These are phyloP conservation scores for Vireo altiloquus DNA, from an alignment of 2,113 vertebrate genomes.

Conservation along the genomic window DNA sequence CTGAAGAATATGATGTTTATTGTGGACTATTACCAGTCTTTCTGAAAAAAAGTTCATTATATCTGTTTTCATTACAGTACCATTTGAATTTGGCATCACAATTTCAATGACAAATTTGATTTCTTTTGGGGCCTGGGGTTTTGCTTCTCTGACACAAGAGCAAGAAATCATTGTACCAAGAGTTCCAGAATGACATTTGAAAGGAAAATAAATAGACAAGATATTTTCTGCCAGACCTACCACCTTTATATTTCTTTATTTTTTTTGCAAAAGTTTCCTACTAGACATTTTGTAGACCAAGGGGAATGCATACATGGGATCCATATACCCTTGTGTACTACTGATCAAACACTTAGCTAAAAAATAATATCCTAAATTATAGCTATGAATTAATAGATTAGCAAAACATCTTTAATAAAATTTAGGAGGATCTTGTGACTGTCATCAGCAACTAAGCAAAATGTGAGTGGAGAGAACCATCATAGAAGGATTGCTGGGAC, in stretches of 20 bases:
- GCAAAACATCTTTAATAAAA: neutral
- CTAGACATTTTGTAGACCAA: neutral
- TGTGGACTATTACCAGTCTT: neutral
- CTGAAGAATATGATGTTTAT: neutral
- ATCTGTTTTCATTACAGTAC: neutral
- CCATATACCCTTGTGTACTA: neutral
- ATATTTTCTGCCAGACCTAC: neutral
- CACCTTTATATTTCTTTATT: neutral
- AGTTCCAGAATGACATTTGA: neutral
- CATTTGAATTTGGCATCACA: neutral
- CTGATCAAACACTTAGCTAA: neutral
- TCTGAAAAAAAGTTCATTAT: neutral
- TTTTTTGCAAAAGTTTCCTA: neutral
- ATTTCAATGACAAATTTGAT: neutral
- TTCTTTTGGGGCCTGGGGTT: neutral
- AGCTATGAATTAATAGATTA: neutral
- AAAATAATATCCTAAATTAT: neutral
- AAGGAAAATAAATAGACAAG: neutral
- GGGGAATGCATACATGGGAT: accelerated
- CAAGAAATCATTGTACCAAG: neutral
- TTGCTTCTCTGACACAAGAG: neutral
- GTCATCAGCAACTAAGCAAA: neutral
- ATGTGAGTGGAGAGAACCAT: neutral
- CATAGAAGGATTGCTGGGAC: accelerated
- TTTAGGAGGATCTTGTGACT: neutral